Evolutionary conservation across 2,113 vertebrate species (phyloP), one percentile per base, ranked within the genome.

Genomic region (Planiliza haematocheilus): DNA sequence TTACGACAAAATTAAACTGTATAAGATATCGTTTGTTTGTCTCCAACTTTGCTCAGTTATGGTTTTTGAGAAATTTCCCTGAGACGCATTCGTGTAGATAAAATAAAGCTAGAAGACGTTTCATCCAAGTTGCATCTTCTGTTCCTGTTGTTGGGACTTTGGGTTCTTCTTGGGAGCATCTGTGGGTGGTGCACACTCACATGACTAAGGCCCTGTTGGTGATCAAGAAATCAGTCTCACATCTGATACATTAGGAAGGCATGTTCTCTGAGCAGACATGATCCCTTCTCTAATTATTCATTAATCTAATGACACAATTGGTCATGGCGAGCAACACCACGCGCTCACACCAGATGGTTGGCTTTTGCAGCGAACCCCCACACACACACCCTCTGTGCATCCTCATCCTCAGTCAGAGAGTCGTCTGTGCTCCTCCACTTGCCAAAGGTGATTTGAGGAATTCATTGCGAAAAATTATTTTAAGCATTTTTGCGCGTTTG

Each of bases 291-390:
- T 91, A 91, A 91, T 91, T 92, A 91, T 93, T 92, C 91, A 90
- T 90, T 90, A 83, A 92, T 92, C 88, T 91, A 90, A 93, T 93
- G 91, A 92, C 91, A 91, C 88, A 77, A 91, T 93, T 91, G 92
- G 93, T 94, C 91, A 93, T 87, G 89, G 90, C 81, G 88, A 91
- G 90, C 87, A 85, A 78, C 87, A 74, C 86, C 72, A 82, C 58
- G 80, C 67, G 43, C 87, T 87, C 66, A 86, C 88, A 90, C 82
- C 91, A 92, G 91, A 93, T 93, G 92, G 89, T 86, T 30, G 84
- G 89, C 66, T 90, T 87, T 73, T 85, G 82, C 77, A n/a, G 65
- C 63, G 74, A 82, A 76, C 49, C 79, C 82, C 83, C 80, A 63
- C 59, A 62, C 77, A 83, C 83, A 81, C 83, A 71, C 88, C 57